Base-by-base conservation (phyloP, 2,888 invertebrate species). In the Pollenia amentaria region DNA sequence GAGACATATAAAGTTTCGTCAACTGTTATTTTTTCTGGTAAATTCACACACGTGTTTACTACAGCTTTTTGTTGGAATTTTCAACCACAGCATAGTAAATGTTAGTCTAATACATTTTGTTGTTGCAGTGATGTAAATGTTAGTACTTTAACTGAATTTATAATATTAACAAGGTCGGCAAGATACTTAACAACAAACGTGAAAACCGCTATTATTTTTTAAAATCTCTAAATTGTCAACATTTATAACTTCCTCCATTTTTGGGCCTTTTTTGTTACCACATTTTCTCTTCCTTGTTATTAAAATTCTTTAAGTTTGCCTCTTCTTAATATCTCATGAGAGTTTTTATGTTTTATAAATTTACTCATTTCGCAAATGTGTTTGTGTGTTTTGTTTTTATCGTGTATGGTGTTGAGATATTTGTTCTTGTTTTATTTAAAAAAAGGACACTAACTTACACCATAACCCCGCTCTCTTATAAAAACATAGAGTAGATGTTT, bases 381-480 rank as follows among this genome's bases (percentile, higher is more conserved):
- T 9, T 21, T 70, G 40, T 44, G 62, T 62, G 11, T 65, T 42
- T 18, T 57, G 14, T 72, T 40, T 51, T 67, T 55, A n/a, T n/a
- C n/a, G n/a, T n/a, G n/a, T n/a, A n/a, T n/a, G n/a, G n/a, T 70
- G 70, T 62, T 62, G 14, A 38, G 29, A 29, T 29, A 29, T 29
- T 29, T 72, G 42, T 46, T 55, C n/a, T 44, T 51, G 11, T 57
- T 67, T 67, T 48, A 67, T 64, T 21, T 18, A 51, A 77, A 80
- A 84, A 87, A 84, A 87, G 87, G 87, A 87, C 87, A 84, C 83
- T 72, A 83, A 87, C 73, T 77, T 84, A 62, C 77, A 80, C 65
- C 70, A 76, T 67, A 73, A 81, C 80, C 67, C 80, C 73, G 62
- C 64, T 81, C 40, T 65, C 46, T 60, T 53, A 67, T 55, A 55